A percentile compares a stretch with the other conserved stretches of the same genome.
phyloP scores from a whole-genome alignment of 1,140 invertebrate species.

The Teleogryllus occipitalis region DNA sequence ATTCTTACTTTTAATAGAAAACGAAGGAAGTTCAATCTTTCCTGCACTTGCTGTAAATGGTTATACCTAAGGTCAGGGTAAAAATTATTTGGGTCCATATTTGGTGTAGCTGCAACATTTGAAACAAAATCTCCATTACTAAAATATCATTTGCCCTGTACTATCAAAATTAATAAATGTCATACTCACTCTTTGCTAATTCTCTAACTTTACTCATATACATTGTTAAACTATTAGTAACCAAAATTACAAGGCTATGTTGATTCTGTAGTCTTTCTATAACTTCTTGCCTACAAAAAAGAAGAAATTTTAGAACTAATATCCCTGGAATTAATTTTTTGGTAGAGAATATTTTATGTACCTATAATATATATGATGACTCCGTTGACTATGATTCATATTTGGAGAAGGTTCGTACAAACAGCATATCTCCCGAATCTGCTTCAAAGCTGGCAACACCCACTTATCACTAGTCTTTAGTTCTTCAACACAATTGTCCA shows the following conservation, averaged over 20 bases:
- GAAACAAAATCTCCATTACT: too few species aligned
- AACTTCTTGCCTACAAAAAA: conserved; percentile 57
- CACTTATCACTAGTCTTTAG: conserved; percentile 79
- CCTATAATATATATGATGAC: conserved; percentile 56
- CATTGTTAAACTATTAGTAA: conserved; percentile 83
- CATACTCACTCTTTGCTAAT: conserved; percentile 50
- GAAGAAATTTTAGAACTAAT: conserved; percentile 33
- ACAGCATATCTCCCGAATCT: conserved; percentile 92
- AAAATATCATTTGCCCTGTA: too few species aligned
- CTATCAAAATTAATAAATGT: background rate
- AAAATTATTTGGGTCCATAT: conserved; percentile 72
- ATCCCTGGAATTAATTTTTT: background rate
- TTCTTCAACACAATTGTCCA: conserved; percentile 92
- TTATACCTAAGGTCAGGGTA: conserved; percentile 84
- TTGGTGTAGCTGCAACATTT: conserved; percentile 50
- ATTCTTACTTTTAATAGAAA: conserved; percentile 66
- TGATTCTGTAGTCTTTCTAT: conserved; percentile 87
- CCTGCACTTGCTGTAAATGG: conserved; percentile 87
- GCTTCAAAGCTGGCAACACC: conserved; percentile 90
- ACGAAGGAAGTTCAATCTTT: conserved; percentile 87
- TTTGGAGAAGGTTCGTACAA: conserved; percentile 78
- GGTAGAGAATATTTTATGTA: conserved; percentile 32
- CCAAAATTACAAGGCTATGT: conserved; percentile 86
- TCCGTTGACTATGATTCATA: conserved; percentile 53
- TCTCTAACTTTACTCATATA: conserved; percentile 83